These are phyloP conservation scores for Ammospiza caudacuta DNA, from an alignment of 2,113 vertebrate genomes.

Conservation along the genomic window DNA sequence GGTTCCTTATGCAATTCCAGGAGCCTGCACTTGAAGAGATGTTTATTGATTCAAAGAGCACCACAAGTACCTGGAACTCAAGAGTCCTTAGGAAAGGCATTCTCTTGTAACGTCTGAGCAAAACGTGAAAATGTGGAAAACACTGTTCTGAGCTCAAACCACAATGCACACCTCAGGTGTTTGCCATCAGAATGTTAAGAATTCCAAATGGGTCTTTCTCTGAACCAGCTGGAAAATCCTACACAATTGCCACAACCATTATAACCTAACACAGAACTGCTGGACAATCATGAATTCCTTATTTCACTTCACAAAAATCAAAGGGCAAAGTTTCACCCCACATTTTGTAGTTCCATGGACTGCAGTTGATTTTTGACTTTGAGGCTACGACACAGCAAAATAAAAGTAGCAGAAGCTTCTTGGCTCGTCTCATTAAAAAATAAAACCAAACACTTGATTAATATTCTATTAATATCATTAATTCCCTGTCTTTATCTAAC, in stretches of 20 bases:
- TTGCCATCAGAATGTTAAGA: neutral
- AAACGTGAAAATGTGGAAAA: neutral
- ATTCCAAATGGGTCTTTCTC: neutral
- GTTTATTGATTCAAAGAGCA: neutral
- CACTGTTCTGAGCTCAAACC: neutral
- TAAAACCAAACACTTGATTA: neutral
- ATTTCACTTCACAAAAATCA: neutral
- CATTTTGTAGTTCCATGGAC: neutral
- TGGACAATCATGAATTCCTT: neutral
- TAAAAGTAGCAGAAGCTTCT: neutral
- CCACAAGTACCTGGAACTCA: neutral
- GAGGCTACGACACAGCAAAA: neutral
- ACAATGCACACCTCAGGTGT: neutral
- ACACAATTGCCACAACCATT: neutral
- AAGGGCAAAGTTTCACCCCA: neutral
- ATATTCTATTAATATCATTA: neutral
- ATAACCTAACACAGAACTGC: neutral
- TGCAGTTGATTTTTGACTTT: neutral
- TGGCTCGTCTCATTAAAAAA: neutral
- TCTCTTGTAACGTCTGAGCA: neutral
- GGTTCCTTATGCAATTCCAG: neutral
- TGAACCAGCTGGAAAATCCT: neutral
- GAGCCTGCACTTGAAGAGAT: neutral
- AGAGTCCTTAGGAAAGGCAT: neutral
- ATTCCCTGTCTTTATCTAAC: neutral